phyloP scores from a whole-genome alignment of 2,888 invertebrate genomes.

The Pteria penguin region DNA sequence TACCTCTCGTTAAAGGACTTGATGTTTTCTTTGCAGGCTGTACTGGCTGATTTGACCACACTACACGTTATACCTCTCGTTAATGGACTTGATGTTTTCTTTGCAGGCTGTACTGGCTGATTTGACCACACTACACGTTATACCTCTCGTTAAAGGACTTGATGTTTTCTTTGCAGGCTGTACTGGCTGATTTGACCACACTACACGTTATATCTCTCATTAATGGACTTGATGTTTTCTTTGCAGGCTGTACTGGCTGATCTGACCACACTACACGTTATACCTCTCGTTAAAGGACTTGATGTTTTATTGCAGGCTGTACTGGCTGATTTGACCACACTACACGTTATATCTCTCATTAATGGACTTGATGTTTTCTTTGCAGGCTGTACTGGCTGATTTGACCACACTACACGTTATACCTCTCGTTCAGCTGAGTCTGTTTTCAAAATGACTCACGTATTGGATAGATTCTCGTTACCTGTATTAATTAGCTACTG shows the following conservation, averaged over 20 bases:
- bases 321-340: too few relatives aligned
- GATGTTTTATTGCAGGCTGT: too few relatives aligned
- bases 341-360: neutral
- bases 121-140: conserved; percentile 77
- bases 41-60: conserved; percentile 78
- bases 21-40: conserved; percentile 72
- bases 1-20: too few relatives aligned
- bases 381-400: conserved; percentile 79
- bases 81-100: too few relatives aligned
- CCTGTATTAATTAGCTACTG: too few relatives aligned
- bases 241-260: conserved; percentile 79
- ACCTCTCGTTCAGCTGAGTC: conserved; percentile 77
- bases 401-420: conserved; percentile 78
- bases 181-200: conserved; percentile 78
- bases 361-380: conserved; percentile 22
- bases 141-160: too few relatives aligned
- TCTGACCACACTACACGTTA: conserved; percentile 77
- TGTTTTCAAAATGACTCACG: conserved; percentile 78
- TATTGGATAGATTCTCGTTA: too few relatives aligned
- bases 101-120: conserved; percentile 79
- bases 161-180: conserved; percentile 73
- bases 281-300: too few relatives aligned
- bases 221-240: too few relatives aligned
- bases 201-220: conserved; percentile 78
- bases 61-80: conserved; percentile 78